Evolutionary conservation across 2,888 invertebrate species (phyloP).

Genomic region (Shargacucullia verbasci): DNA sequence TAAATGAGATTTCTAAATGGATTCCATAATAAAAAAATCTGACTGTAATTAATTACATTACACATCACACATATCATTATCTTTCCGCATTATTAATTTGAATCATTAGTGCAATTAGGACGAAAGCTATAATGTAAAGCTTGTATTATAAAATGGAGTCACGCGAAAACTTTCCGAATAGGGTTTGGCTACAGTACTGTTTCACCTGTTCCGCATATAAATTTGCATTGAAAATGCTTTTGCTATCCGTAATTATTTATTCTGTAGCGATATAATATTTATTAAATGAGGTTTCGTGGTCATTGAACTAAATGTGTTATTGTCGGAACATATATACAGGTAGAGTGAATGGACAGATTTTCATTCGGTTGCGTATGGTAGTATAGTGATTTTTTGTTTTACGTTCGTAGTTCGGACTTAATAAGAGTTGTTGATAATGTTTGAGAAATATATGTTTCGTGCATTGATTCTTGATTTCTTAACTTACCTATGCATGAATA

Average conservation of each 20-base stretch:
- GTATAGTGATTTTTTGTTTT: constrained; percentile 22
- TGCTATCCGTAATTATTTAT: constrained; percentile 45
- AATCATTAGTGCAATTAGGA: constrained; percentile 68
- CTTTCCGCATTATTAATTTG: constrained; percentile 68
- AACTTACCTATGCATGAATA: no score
- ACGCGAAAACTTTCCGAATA: constrained; percentile 61
- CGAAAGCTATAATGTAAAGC: constrained; percentile 64
- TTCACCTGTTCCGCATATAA: constrained; percentile 45
- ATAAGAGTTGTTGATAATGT: no score
- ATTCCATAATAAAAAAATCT: constrained; percentile 43
- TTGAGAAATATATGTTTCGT: no score
- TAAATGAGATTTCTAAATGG: constrained; percentile 26
- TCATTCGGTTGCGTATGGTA: constrained; percentile 5
- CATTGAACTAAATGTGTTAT: constrained; percentile 39
- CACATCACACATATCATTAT: constrained; percentile 65
- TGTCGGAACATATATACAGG: constrained; percentile 2
- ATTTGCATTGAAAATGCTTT: constrained; percentile 44
- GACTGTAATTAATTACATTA: constrained; percentile 58
- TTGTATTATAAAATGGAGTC: constrained; percentile 62
- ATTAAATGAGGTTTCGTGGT: constrained; percentile 50
- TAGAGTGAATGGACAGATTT: constrained; percentile 20
- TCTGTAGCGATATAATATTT: constrained; percentile 32
- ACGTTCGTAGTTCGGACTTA: constrained; percentile 1
- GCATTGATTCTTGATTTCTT: no score
- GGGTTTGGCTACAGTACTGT: constrained; percentile 63